Evolutionary conservation across 2,888 invertebrate species (phyloP), one percentile per base, ranked within the genome.

Genomic region (Alloplasta piceator): DNA sequence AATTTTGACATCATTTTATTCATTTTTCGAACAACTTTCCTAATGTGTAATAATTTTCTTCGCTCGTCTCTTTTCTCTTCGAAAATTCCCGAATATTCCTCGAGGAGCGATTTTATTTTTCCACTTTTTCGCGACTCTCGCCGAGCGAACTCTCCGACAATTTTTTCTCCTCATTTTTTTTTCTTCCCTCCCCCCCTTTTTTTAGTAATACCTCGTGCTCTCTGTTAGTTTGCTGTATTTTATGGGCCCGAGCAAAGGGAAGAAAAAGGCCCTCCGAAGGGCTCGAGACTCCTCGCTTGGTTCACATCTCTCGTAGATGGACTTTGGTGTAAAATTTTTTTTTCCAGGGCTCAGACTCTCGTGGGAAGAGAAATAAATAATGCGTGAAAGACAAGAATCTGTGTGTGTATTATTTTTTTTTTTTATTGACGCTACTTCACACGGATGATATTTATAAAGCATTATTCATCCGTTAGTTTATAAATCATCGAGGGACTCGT

Each of bases 281-380:
- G 16, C 5, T 6, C 14, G 48, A 48, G 48, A 64, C 46, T 12
- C 5, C 55, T 48, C 48, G 50, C 56, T 56, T 46, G 67, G 71
- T 52, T 60, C 52, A 16, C 4, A 39, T 16, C 64, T 41, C 52
- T 56, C 38, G 36, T 46, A 64, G 16, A 46, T 12, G 10, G 43
- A 14, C 41, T 10, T 70, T 46, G 38, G 38, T 43, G 66, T 66
- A 41, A 55, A 70, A 72, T 48, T 66, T 78, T 67, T 41, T 55
- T 36, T 67, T 67, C 14, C 52, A 46, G 72, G 64, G 39, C 7
- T 63, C 14, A 73, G 72, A 39, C 61, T 26, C 26, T 67, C 78
- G 78, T 78, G 64, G 63, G 70, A 72, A 72, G 36, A 78, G 12
- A 66, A 70, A 64, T 72, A 78, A 77, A 77, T 64, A 76, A 76